phyloP scores from a whole-genome alignment of 2,113 vertebrate genomes.

The Nibea albiflora region DNA sequence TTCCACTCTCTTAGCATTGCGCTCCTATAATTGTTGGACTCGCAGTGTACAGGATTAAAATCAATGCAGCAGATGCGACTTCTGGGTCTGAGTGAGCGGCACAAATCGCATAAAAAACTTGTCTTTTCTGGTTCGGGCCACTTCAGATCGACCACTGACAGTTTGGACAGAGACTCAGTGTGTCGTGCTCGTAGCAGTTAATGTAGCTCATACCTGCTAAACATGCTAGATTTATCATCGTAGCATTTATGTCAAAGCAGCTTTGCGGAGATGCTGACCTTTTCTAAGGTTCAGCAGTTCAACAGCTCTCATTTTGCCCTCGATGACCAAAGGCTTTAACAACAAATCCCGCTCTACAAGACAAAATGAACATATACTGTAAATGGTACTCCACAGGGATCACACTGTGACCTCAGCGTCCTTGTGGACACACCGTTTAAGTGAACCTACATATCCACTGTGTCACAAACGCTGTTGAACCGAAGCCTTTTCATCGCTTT shows the following conservation, averaged over 20 bases:
- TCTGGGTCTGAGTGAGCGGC: no score
- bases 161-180: no score
- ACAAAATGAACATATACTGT: neutral
- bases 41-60: neutral
- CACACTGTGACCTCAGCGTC: neutral
- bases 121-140: no score
- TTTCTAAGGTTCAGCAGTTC: constrained; percentile 8
- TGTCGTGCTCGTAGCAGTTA: no score
- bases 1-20: no score
- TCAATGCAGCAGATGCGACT: neutral
- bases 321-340: neutral
- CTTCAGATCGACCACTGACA: no score
- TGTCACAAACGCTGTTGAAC: constrained; percentile 16
- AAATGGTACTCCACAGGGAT: neutral
- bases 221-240: neutral
- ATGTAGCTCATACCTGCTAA: neutral
- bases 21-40: neutral
- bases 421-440: constrained; percentile 1
- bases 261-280: neutral
- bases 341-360: neutral
- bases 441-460: neutral
- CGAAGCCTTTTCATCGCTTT: neutral
- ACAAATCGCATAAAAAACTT: no score
- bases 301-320: neutral
- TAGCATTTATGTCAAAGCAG: neutral